phyloP scores from a whole-genome alignment of 1,140 invertebrate species.

The Leguminivora glycinivorella region DNA sequence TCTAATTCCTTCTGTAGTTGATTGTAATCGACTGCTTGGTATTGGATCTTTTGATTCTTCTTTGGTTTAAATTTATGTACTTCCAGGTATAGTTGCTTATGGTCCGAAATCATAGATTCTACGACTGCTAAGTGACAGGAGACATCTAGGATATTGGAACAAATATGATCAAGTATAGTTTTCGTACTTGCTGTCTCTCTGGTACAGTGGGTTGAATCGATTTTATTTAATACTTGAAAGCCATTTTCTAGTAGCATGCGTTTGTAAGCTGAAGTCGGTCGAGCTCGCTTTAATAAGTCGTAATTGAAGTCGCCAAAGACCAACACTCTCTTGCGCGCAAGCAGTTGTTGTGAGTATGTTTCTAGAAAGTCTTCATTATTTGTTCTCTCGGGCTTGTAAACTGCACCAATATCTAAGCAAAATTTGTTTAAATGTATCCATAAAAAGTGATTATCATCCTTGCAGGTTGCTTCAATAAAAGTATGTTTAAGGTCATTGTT shows the following conservation, averaged over 20 bases:
- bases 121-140: background rate
- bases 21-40: background rate
- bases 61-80: background rate
- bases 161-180: background rate
- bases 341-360: background rate
- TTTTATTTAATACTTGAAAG: background rate
- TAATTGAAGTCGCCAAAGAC: background rate
- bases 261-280: background rate
- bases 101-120: background rate
- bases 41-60: background rate
- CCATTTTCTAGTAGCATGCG: background rate
- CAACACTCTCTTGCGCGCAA: background rate
- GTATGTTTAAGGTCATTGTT: background rate
- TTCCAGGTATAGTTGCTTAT: background rate
- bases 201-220: background rate
- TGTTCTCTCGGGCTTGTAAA: background rate
- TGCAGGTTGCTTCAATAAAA: background rate
- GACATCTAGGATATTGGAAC: background rate
- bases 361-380: background rate
- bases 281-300: background rate
- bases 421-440: slow-evolving; percentile 5
- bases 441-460: background rate
- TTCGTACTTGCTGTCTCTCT: background rate
- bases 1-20: background rate
- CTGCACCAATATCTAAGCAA: background rate